Evolutionary conservation across 2,888 invertebrate genomes (phyloP).

Genomic region (Campoplex capitator): DNA sequence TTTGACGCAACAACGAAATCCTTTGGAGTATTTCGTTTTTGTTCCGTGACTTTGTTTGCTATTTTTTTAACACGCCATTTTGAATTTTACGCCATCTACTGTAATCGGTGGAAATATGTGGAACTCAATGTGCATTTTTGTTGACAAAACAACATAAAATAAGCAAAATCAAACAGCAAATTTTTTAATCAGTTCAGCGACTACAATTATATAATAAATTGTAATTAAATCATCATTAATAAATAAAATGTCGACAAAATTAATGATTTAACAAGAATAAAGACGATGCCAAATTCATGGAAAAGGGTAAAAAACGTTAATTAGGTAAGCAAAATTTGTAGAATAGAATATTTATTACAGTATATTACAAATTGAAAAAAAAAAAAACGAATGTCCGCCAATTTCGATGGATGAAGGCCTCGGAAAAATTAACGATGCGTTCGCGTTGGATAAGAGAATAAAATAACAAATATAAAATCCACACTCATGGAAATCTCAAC

Average conservation of each 20-base stretch:
- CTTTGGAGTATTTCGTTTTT: not conserved
- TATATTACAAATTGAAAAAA: constrained; percentile 41
- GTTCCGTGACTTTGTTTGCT: not conserved
- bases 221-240: not conserved
- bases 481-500: constrained; percentile 14
- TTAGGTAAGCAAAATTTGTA: not conserved
- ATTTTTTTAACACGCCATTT: constrained; percentile 26
- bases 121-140: too few species aligned
- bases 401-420: not conserved
- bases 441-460: not conserved
- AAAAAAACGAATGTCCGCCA: not conserved
- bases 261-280: not conserved
- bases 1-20: constrained; percentile 5
- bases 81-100: constrained; percentile 8
- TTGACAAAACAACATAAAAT: not conserved
- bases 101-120: not conserved
- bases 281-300: not conserved
- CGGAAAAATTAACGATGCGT: constrained; percentile 1
- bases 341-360: constrained; percentile 53
- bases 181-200: too few species aligned
- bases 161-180: too few species aligned
- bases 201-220: too few species aligned
- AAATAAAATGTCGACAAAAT: not conserved
- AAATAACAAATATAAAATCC: constrained; percentile 18
- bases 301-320: not conserved